phyloP scores from a whole-genome alignment of 2,797 vertebrate genomes.

The Cercopithecus mitis region DNA sequence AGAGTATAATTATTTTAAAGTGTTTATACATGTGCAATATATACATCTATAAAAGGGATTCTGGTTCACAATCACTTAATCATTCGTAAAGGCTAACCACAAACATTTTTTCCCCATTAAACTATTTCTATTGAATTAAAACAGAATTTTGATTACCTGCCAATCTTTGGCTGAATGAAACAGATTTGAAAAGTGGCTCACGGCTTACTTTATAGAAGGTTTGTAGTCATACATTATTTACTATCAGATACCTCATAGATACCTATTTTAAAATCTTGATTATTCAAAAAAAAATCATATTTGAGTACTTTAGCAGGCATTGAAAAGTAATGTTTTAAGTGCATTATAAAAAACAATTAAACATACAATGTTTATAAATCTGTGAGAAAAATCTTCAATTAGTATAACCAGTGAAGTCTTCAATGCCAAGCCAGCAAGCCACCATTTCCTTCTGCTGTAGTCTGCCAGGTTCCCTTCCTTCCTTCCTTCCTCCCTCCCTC shows the following conservation, averaged over 20 bases:
- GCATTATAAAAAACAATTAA: background rate
- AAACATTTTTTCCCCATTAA: background rate
- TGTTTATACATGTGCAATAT: background rate
- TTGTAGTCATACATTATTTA: background rate
- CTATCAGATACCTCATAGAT: background rate
- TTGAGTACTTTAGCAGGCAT: background rate
- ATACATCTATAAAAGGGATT: background rate
- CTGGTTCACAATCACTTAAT: background rate
- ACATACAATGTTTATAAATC: background rate
- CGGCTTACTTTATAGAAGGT: background rate
- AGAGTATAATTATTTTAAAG: background rate
- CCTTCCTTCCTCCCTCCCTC: no score
- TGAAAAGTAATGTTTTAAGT: background rate
- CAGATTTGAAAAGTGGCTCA: background rate
- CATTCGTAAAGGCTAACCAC: background rate
- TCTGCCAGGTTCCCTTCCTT: background rate
- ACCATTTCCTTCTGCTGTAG: background rate
- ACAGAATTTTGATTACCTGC: background rate
- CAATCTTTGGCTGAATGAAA: background rate
- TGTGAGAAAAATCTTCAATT: background rate
- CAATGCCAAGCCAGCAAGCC: background rate
- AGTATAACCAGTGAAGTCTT: background rate
- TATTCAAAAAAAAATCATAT: background rate
- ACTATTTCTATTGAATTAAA: background rate
- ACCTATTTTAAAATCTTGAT: background rate